Base-by-base conservation (phyloP, 2,888 invertebrate species). In the Ophion costatus region DNA sequence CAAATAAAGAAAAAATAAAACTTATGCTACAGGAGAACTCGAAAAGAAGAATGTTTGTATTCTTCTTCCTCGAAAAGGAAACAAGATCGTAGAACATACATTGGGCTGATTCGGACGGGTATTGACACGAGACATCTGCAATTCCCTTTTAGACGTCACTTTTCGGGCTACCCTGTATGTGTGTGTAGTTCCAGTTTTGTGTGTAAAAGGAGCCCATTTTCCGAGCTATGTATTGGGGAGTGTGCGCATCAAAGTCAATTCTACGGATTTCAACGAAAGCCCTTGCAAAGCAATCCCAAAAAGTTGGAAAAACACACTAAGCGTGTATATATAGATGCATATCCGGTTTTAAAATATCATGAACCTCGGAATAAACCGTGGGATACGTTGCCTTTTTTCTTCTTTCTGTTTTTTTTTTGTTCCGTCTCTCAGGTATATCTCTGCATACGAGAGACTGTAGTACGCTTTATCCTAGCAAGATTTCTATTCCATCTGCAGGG, bases 401-500 rank as follows among this genome's bases (percentile, higher is more conserved):
- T 76, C 59, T 64, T 51, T 51, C 4, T 11, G 3, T 73, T 57
- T 57, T 38, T 29, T 57, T 20, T 33, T 29, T 57, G 11, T 33
- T 33, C 66, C 56, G 33, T 67, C 29, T 67, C 67, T 5, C 24
- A 51, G 42, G 61, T 73, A 73, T 57, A 38, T 66, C 51, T 59
- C 67, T 81, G 38, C 66, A 73, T 63, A 59, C 64, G 71, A 38
- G 45, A 73, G 67, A 42, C 38, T 57, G 71, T 71, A 82, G 51
- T 51, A 51, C 51, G 51, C 17, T 51, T 51, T 84, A 78, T 45
- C 77, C 45, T 38, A 71, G 66, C 79, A 82, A 82, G 61, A 79
- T 79, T 79, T 71, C 66, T 73, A 82, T 82, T 82, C 75, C 74
- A 75, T 82, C 69, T 79, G 71, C 45, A 29, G 22, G 24, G 79